Base-by-base conservation (phyloP, 2,888 invertebrate species). In the Trichacis sp. region DNA sequence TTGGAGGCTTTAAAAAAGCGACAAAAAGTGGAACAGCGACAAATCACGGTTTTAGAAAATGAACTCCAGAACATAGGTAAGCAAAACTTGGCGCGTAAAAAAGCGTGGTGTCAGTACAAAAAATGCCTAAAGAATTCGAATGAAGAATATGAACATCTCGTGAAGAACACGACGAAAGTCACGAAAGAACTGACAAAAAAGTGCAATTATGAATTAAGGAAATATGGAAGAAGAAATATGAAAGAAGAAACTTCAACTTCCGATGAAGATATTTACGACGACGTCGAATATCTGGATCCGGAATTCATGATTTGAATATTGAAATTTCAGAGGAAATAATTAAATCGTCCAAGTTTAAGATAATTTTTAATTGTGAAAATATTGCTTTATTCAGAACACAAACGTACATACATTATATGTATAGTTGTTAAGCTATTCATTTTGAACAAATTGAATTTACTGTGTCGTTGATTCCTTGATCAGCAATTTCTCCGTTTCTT, bases 1-100 rank as follows among this genome's bases (percentile, higher is more conserved):
- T 67, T 75, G 5, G 61, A 62, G 46, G 47, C 56, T n/a, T 50
- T 74, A 40, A 68, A 68, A 45, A 56, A 53, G 17, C 71, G 63
- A 19, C 71, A 73, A 17, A 49, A 56, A 30, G 40, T 67, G 40
- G 75, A 75, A 45, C 59, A 71, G 45, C 29, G 56, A 14, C 67
- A 74, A 69, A 64, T 75, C 5, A 38, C 55, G 14, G 63, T 55
- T 9, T 33, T 74, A 6, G 63, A 71, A 30, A 60, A 62, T 3
- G 62, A 70, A 24, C 48, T 70, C 46, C 5, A 15, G 18, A 9
- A 51, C 6, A 50, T 62, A 9, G 57, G 46, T 15, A 66, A 69
- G 33, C 36, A 59, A 20, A 40, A 15, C 5, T 15, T 12, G 12
- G 15, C 14, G 6, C 14, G 14, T 8, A 40, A 8, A 14, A 15